Percentiles rank a stretch among this genome's conserved stretches.
These are phyloP conservation scores for Syngnathus scovelli DNA, from an alignment of 2,113 vertebrate species.

Conservation along the genomic window DNA sequence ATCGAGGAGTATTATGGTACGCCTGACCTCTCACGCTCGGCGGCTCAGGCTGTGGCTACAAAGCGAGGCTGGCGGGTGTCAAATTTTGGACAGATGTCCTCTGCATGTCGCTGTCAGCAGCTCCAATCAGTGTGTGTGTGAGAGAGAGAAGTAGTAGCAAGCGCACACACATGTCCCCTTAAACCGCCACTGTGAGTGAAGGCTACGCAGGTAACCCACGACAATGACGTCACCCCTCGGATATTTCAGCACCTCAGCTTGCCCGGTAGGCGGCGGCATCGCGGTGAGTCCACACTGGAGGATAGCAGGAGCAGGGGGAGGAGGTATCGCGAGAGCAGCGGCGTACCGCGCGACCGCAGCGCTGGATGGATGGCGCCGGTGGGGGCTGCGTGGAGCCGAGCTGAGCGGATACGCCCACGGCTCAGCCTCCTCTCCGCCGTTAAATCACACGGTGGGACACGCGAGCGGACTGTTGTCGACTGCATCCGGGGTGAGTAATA, in stretches of 20 bases:
- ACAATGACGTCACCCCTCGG: slow-evolving; percentile 44
- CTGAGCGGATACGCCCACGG: slow-evolving; percentile 30
- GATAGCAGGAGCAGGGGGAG: too few relatives aligned
- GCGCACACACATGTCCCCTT: not conserved
- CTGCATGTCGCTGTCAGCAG: slow-evolving; percentile 21
- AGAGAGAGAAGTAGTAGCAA: not conserved
- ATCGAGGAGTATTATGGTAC: not conserved
- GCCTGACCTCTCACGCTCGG: slow-evolving; percentile 1
- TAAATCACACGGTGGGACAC: slow-evolving; percentile 53
- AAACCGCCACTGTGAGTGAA: not conserved
- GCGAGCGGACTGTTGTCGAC: slow-evolving; percentile 48
- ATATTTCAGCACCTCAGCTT: not conserved
- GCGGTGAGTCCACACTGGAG: slow-evolving; percentile 28
- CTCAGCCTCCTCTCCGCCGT: slow-evolving; percentile 42
- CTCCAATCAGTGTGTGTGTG: not conserved
- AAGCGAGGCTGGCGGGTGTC: slow-evolving; percentile 7
- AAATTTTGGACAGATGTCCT: slow-evolving; percentile 35
- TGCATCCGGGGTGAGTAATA: slow-evolving; percentile 46
- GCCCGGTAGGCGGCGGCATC: slow-evolving; percentile 54
- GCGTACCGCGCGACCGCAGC: slow-evolving; percentile 52
- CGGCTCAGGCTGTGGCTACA: not conserved
- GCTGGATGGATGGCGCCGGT: slow-evolving; percentile 58
- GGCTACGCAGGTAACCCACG: not conserved
- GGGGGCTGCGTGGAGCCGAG: slow-evolving; percentile 34
- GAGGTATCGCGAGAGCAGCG: slow-evolving; percentile 65